These are phyloP conservation scores for Lasioglossum pauxillum DNA, from an alignment of 2,888 invertebrate genomes.

Conservation along the genomic window DNA sequence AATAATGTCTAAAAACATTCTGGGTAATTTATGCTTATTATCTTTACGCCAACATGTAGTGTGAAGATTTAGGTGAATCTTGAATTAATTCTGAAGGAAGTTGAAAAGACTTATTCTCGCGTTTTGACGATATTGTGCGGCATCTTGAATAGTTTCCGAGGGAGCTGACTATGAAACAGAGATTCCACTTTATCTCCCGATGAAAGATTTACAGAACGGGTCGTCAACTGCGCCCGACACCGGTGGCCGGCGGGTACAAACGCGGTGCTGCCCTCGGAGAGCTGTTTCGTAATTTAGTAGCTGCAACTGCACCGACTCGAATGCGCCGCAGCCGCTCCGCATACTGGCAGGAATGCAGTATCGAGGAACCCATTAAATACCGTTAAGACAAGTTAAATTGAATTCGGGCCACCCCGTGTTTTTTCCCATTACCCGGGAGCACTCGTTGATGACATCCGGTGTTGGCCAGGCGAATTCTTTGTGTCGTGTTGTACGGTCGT, in stretches of 20 bases:
- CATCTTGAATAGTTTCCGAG: slow-evolving; percentile 42
- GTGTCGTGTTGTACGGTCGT: not conserved
- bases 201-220: slow-evolving; percentile 64
- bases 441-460: not conserved
- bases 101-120: not conserved
- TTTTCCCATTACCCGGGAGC: not conserved
- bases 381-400: slow-evolving; percentile 56
- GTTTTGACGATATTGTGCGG: not conserved
- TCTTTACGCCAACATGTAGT: not conserved
- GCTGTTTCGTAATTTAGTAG: slow-evolving; percentile 57
- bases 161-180: slow-evolving; percentile 52
- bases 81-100: not conserved
- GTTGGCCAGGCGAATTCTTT: not conserved
- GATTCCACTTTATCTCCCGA: slow-evolving; percentile 63
- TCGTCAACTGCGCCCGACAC: slow-evolving; percentile 45
- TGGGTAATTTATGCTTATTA: not conserved
- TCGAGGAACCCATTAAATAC: slow-evolving; percentile 45
- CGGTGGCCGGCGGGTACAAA: not conserved
- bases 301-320: slow-evolving; percentile 26
- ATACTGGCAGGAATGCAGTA: slow-evolving; percentile 27
- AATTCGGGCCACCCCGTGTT: slow-evolving; percentile 18
- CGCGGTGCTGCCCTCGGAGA: slow-evolving; percentile 20
- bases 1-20: not conserved
- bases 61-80: not conserved
- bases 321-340: not conserved